These are phyloP conservation scores for Leptinotarsa tumamoca DNA, from an alignment of 2,888 invertebrate species.

Conservation along the genomic window DNA sequence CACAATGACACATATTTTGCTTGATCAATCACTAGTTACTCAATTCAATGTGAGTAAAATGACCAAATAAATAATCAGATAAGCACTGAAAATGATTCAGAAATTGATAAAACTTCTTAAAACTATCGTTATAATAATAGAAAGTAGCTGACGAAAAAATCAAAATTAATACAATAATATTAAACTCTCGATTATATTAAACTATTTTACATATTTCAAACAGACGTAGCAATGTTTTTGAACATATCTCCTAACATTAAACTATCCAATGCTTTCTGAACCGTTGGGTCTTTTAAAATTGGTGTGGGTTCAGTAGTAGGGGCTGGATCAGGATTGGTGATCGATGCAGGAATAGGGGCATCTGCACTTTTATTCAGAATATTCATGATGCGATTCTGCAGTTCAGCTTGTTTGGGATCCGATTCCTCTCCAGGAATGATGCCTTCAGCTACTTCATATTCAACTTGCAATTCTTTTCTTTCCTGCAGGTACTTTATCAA, in stretches of 20 bases:
- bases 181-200: not conserved
- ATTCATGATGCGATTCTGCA: conserved; percentile 83
- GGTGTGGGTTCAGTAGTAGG: conserved; percentile 60
- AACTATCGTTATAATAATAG: too few relatives aligned
- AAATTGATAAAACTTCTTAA: too few relatives aligned
- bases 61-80: too few relatives aligned
- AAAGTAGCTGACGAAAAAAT: not conserved
- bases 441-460: conserved; percentile 80
- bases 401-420: conserved; percentile 69
- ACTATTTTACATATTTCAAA: not conserved
- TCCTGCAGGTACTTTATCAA: conserved; percentile 80
- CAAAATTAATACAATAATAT: not conserved
- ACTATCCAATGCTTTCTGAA: conserved; percentile 84
- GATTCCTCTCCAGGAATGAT: conserved; percentile 63
- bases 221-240: conserved; percentile 64
- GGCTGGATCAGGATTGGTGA: conserved; percentile 58
- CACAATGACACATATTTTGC: too few relatives aligned
- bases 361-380: conserved; percentile 74
- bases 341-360: conserved; percentile 56
- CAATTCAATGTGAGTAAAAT: too few relatives aligned
- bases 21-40: too few relatives aligned
- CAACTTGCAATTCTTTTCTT: conserved; percentile 79
- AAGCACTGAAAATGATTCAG: too few relatives aligned
- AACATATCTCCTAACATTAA: conserved; percentile 72
- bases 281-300: conserved; percentile 81